Conservation (phyloP, 1,140 invertebrate species). For the Temnothorax nylanderi region DNA sequence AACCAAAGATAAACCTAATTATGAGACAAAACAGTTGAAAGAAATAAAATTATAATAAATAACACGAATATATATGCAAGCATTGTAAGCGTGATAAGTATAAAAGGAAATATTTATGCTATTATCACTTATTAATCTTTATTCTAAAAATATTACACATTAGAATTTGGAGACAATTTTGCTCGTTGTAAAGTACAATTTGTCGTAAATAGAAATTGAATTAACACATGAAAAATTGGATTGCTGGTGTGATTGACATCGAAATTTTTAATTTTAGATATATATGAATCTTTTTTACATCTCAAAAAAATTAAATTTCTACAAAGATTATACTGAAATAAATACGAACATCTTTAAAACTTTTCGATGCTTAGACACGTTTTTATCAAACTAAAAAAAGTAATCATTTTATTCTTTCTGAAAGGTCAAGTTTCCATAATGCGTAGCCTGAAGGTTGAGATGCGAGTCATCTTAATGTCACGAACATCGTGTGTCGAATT, state of each 20-base stretch:
- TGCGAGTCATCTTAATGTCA: background rate
- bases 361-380: background rate
- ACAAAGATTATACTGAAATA: background rate
- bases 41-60: background rate
- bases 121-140: background rate
- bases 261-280: background rate
- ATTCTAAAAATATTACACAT: background rate
- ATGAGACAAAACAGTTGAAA: background rate
- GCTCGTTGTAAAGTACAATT: background rate
- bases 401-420: background rate
- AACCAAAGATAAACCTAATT: background rate
- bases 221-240: background rate
- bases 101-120: background rate
- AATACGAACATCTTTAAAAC: background rate
- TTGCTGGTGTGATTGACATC: background rate
- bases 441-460: background rate
- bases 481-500: conserved; percentile 24
- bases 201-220: background rate
- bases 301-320: background rate
- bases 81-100: background rate
- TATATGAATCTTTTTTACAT: background rate
- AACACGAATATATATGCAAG: background rate
- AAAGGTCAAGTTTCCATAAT: conserved; percentile 26
- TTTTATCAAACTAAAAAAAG: background rate
- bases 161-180: background rate